Conservation (phyloP, 2,888 invertebrate species). For the Xestia ashworthii region DNA sequence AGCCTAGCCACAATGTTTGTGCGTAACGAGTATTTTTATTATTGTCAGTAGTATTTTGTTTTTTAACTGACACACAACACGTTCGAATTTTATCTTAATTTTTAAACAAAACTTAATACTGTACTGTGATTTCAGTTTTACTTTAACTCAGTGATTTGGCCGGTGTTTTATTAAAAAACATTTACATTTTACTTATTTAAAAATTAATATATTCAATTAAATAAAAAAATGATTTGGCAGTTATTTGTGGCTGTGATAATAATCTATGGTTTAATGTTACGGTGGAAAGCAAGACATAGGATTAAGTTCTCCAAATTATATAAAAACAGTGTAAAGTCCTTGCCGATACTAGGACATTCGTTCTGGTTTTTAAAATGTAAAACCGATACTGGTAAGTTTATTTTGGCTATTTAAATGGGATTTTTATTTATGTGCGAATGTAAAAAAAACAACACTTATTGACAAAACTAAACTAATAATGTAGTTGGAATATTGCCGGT, state of each 20-base stretch:
- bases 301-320: constrained; percentile 55
- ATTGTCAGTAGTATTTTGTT: constrained; percentile 41
- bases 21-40: constrained; percentile 19
- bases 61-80: constrained; percentile 12
- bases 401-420: background rate
- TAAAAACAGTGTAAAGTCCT: constrained; percentile 57
- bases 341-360: constrained; percentile 69
- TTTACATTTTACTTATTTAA: background rate
- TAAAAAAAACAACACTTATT: too few species aligned
- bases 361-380: constrained; percentile 60
- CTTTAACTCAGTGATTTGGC: background rate
- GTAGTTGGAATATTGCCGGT: too few species aligned
- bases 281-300: constrained; percentile 62
- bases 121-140: too few species aligned
- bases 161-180: background rate
- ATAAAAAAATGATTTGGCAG: constrained; percentile 50
- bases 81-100: background rate
- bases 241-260: constrained; percentile 38
- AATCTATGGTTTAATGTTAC: constrained; percentile 36
- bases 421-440: background rate
- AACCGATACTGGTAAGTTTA: constrained; percentile 62
- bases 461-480: too few species aligned
- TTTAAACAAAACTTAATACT: too few species aligned
- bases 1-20: background rate
- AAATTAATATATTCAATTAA: background rate